Evolutionary conservation across 1,140 invertebrate species (phyloP).

Genomic region (Leptinotarsa lineolata): DNA sequence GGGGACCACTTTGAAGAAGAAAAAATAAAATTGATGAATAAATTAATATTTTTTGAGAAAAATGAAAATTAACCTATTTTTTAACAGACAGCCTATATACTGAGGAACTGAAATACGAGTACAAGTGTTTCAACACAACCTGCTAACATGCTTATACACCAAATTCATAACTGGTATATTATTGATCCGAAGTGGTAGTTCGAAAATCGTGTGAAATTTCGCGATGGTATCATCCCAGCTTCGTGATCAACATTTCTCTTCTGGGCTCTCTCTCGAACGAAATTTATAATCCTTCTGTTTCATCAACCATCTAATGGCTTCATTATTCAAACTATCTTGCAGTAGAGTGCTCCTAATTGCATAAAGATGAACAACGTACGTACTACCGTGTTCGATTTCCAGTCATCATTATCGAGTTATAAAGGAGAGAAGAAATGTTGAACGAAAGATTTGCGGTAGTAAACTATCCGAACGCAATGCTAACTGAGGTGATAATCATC

Average conservation of each 20-base stretch:
- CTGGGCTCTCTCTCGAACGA: neutral
- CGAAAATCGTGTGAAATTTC: neutral
- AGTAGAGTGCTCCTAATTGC: neutral
- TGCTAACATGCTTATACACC: no score
- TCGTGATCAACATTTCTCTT: conserved; percentile 5
- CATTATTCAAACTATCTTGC: conserved; percentile 3
- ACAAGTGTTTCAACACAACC: no score
- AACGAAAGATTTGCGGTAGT: neutral
- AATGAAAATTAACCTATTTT: no score
- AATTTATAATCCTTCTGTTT: conserved; percentile 2
- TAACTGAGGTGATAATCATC: no score
- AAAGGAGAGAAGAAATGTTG: neutral
- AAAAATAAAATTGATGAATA: no score
- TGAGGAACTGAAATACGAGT: no score
- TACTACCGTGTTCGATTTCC: neutral
- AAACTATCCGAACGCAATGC: no score
- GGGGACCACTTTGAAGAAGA: no score
- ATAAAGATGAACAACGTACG: neutral
- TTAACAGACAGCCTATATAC: no score
- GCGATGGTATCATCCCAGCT: neutral
- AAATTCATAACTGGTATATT: no score
- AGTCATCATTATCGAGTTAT: neutral
- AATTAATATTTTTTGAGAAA: no score
- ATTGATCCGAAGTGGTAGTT: neutral
- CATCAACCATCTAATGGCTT: neutral